These are phyloP conservation scores for Glaucopsyche alexis DNA, from an alignment of 2,888 invertebrate genomes.

Conservation along the genomic window DNA sequence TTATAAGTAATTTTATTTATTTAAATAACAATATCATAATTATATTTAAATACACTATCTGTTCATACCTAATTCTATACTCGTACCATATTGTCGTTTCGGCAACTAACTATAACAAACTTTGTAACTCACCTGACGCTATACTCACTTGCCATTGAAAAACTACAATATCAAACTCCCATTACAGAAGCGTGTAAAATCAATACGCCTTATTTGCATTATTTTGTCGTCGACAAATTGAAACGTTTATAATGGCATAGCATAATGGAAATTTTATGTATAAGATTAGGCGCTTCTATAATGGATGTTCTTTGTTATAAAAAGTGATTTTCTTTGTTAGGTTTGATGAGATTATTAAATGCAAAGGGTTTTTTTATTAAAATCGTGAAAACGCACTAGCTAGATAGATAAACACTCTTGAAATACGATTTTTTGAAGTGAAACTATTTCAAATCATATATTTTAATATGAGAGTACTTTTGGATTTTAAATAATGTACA, in stretches of 20 bases:
- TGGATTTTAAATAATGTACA: no score
- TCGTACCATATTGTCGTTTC: no score
- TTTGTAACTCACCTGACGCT: neutral
- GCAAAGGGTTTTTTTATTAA: neutral
- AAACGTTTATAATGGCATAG: slow-evolving; percentile 7
- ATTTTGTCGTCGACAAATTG: neutral
- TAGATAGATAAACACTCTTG: neutral
- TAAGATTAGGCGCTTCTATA: neutral
- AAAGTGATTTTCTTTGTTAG: neutral
- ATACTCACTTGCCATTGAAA: slow-evolving; percentile 9
- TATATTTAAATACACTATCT: no score
- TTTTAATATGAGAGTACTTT: no score
- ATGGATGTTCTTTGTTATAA: neutral
- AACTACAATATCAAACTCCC: neutral
- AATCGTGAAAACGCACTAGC: no score
- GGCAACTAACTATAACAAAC: neutral
- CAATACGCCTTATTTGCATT: slow-evolving; percentile 8
- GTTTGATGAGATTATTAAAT: slow-evolving; percentile 1
- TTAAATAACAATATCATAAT: no score
- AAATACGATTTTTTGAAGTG: neutral
- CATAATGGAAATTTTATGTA: slow-evolving; percentile 23
- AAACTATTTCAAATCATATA: no score
- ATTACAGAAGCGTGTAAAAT: neutral
- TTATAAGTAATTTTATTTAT: no score
- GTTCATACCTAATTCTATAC: no score